Evolutionary conservation across 2,888 invertebrate species (phyloP).

Genomic region (Falcaria lacertinaria): DNA sequence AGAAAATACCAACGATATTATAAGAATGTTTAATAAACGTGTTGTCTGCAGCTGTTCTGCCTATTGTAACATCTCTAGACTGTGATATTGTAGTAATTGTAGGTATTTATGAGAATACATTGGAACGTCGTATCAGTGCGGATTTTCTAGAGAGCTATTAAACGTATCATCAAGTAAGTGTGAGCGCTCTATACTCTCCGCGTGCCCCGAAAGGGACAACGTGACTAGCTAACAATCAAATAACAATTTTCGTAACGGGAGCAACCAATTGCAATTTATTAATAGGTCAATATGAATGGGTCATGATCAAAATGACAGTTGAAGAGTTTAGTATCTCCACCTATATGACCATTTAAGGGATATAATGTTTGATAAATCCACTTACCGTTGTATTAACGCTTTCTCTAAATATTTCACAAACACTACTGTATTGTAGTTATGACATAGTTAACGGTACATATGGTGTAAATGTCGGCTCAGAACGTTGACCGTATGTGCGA

Average conservation of each 20-base stretch:
- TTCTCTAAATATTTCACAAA: neutral
- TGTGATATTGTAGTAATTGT: too few species aligned
- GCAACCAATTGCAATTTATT: neutral
- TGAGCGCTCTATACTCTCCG: too few species aligned
- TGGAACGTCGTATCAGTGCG: too few species aligned
- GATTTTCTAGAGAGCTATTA: too few species aligned
- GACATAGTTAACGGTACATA: constrained; percentile 1
- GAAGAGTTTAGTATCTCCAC: neutral
- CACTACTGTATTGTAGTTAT: neutral
- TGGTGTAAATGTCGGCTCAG: neutral
- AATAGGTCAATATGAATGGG: neutral
- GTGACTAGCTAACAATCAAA: neutral
- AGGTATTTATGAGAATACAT: too few species aligned
- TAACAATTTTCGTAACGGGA: too few species aligned
- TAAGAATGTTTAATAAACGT: too few species aligned
- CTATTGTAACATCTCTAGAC: too few species aligned
- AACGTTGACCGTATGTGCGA: neutral
- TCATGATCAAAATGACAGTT: neutral
- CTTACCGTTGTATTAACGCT: neutral
- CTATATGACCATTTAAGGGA: neutral
- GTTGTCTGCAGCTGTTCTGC: too few species aligned
- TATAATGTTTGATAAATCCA: neutral
- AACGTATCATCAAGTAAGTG: too few species aligned
- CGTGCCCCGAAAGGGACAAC: too few species aligned
- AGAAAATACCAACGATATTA: too few species aligned